These are phyloP conservation scores for Vannuccia rotundouncinata DNA, from an alignment of 2,888 invertebrate genomes.

Conservation along the genomic window DNA sequence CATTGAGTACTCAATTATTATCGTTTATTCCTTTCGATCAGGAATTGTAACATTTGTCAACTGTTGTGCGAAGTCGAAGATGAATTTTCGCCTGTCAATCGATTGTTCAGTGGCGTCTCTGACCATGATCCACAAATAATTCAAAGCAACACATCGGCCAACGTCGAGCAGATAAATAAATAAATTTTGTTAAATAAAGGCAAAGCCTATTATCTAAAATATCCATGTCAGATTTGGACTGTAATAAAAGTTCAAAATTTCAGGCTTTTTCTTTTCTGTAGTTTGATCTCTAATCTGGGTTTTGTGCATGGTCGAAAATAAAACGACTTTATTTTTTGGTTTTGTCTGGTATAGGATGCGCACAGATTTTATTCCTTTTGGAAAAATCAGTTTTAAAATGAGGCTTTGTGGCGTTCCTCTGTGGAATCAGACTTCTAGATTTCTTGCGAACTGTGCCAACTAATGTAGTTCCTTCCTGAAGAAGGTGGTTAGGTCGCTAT, in stretches of 20 bases:
- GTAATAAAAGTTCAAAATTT: slow-evolving; percentile 21
- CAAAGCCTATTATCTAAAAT: slow-evolving; percentile 19
- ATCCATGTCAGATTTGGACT: slow-evolving; percentile 25
- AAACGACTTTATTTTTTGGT: slow-evolving; percentile 28
- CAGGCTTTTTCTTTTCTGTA: slow-evolving; percentile 23
- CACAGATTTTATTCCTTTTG: not conserved
- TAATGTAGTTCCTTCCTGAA: slow-evolving; percentile 16
- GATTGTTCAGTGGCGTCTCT: too few relatives aligned
- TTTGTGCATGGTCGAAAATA: slow-evolving; percentile 28
- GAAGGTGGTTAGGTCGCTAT: not conserved
- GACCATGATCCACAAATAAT: too few relatives aligned
- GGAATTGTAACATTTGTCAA: too few relatives aligned
- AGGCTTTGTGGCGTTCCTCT: slow-evolving; percentile 18
- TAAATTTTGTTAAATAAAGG: not conserved
- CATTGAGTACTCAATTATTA: too few relatives aligned
- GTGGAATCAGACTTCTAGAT: slow-evolving; percentile 5
- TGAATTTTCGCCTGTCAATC: too few relatives aligned
- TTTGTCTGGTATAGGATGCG: slow-evolving; percentile 27
- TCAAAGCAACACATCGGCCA: slow-evolving; percentile 29
- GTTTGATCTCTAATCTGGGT: not conserved
- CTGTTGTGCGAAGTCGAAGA: too few relatives aligned
- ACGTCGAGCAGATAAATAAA: too few relatives aligned
- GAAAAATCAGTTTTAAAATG: slow-evolving; percentile 9
- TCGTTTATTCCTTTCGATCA: too few relatives aligned
- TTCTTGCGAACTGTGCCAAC: slow-evolving; percentile 25